Evolutionary conservation across 2,888 invertebrate genomes (phyloP).

Genomic region (Ommatoiulus sabulosus): DNA sequence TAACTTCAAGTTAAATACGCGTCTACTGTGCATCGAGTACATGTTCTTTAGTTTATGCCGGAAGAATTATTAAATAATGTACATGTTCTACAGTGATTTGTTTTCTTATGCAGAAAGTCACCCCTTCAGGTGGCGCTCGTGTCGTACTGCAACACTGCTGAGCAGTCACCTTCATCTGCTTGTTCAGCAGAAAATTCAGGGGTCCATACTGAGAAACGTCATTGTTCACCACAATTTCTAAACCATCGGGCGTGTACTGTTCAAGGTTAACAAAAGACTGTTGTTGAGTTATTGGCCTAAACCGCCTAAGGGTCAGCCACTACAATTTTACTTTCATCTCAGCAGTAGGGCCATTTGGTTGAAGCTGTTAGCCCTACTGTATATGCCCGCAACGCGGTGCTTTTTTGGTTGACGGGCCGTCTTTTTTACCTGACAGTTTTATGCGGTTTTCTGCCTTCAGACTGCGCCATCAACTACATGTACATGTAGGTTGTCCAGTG

Average conservation of each 20-base stretch:
- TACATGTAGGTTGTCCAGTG: not conserved
- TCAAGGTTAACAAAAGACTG: not conserved
- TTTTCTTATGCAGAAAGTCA: no score
- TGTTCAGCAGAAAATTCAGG: no score
- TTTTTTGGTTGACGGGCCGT: not conserved
- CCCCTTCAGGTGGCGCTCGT: no score
- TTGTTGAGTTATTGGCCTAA: not conserved
- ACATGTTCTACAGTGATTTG: no score
- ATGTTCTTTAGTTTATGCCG: no score
- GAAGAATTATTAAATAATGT: no score
- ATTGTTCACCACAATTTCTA: not conserved
- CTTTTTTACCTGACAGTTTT: slow-evolving; percentile 34
- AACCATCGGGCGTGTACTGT: not conserved
- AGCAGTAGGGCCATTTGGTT: slow-evolving; percentile 30
- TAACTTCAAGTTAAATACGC: no score
- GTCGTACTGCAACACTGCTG: no score
- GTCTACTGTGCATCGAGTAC: no score
- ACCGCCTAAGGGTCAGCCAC: not conserved
- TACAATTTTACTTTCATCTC: not conserved
- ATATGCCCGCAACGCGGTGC: not conserved
- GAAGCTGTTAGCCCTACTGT: not conserved
- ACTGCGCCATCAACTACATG: not conserved
- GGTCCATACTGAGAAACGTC: not conserved
- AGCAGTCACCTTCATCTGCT: no score
- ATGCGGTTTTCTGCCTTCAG: slow-evolving; percentile 13